These are phyloP conservation scores for Urocitellus parryii DNA, from an alignment of 2,113 vertebrate species.

Conservation along the genomic window DNA sequence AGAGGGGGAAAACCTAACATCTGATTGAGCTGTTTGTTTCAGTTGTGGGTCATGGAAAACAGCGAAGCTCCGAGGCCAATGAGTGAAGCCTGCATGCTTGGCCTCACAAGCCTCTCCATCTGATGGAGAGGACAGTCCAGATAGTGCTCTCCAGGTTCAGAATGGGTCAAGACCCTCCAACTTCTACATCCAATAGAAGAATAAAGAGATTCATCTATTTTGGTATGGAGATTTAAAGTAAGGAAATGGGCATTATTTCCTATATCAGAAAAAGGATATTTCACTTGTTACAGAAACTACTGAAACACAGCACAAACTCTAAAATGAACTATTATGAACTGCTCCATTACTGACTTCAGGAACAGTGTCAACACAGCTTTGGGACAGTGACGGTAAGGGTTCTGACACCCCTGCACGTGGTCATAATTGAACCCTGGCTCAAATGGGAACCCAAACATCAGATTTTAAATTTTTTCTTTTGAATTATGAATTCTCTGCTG, in stretches of 20 bases:
- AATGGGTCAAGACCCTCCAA: background rate
- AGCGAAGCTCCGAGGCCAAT: background rate
- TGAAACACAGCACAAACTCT: background rate
- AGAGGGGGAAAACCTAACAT: background rate
- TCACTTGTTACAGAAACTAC: background rate
- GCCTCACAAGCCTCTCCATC: background rate
- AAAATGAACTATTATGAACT: background rate
- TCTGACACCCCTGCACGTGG: background rate
- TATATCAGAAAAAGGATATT: background rate
- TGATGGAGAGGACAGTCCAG: background rate
- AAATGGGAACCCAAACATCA: background rate
- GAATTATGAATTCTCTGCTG: constrained; percentile 14
- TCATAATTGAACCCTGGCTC: background rate
- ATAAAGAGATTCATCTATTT: background rate
- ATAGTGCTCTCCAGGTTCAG: background rate
- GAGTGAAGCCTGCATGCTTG: background rate
- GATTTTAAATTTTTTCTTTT: background rate
- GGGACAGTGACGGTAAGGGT: background rate
- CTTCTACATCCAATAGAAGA: background rate
- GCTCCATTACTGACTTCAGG: background rate
- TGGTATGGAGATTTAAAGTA: background rate
- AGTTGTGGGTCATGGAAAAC: background rate
- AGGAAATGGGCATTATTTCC: background rate
- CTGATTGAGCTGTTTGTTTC: background rate
- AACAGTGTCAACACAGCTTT: background rate